phyloP scores from a whole-genome alignment of 1,140 invertebrate genomes.

The Meteorus sp. region DNA sequence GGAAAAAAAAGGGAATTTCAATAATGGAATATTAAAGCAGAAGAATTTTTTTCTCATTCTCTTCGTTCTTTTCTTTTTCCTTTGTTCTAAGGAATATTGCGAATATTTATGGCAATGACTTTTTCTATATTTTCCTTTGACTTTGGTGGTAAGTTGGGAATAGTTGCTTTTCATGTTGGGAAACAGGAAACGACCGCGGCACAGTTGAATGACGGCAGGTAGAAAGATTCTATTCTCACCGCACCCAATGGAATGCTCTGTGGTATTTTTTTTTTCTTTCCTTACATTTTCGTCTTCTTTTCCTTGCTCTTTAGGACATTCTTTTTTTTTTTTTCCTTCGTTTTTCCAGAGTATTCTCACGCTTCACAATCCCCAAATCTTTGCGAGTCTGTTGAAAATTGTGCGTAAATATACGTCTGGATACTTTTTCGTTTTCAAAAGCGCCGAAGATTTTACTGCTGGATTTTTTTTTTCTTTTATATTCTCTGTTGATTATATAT shows the following conservation, averaged over 20 bases:
- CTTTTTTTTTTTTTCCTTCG: neutral
- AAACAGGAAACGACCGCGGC: slow-evolving; percentile 16
- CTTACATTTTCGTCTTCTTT: neutral
- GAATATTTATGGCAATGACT: neutral
- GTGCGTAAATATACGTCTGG: neutral
- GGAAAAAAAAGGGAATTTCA: too few relatives aligned
- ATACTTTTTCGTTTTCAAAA: too few relatives aligned
- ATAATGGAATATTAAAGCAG: too few relatives aligned
- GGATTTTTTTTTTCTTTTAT: neutral
- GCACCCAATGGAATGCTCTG: slow-evolving; percentile 15
- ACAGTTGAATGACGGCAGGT: slow-evolving; percentile 15
- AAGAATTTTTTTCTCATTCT: too few relatives aligned
- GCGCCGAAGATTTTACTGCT: neutral
- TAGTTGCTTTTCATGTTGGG: neutral
- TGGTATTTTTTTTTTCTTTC: slow-evolving; percentile 14
- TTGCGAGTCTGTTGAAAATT: neutral
- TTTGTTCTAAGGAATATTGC: too few relatives aligned
- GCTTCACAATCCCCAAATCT: slow-evolving; percentile 2
- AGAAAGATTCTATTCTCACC: slow-evolving; percentile 7
- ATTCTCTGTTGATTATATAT: neutral
- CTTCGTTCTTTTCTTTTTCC: too few relatives aligned
- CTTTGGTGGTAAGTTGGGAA: neutral
- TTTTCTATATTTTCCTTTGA: neutral
- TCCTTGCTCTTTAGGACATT: neutral
- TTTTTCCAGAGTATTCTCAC: slow-evolving; percentile 9